Base-by-base conservation (phyloP, 2,797 vertebrate species). In the Tympanoctomys barrerae region DNA sequence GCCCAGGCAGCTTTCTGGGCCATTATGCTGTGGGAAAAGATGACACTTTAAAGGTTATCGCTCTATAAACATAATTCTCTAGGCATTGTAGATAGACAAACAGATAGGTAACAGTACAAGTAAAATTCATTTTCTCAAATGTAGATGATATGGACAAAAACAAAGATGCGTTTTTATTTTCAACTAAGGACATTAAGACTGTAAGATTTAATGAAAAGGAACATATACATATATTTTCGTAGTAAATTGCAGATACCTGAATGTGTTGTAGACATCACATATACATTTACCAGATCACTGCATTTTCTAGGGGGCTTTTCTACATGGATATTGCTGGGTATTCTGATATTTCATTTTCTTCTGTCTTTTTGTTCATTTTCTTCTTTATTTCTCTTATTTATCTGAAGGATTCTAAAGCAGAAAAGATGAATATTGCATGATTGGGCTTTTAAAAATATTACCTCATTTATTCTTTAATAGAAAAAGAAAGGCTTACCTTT, bases 101-200 rank as follows among this genome's bases (percentile, higher is more conserved):
- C 46, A 96, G 91, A 94, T 39, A 96, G 88, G 88, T 93, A 73
- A n/a, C 87, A 78, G 26, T 89, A 91, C 70, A 77, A 90, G 91
- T 78, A 87, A 94, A 93, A 96, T 95, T 92, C 64, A 96, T 97
- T 96, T 97, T 95, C 70, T 85, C 54, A 86, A 97, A 92, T 92
- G 79, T 96, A 91, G 95, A 81, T 95, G 57, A 64, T 80, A n/a
- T 49, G 36, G 91, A 95, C 92, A 91, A 77, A 97, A 95, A 57
- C 84, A 88, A 77, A 95, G 49, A 49, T 75, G 71, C 79, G n/a
- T 78, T 12, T 81, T 24, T 71, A 86, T 78, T 92, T 96, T 95
- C 78, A 90, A 89, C 94, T 95, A 95, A 75, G 62, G 36, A 77
- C n/a, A 64, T 5, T 71, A 87, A 94, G 71, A 83, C 42, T 68